These are phyloP conservation scores for Leptatherina wallacei DNA, from an alignment of 2,797 vertebrate species.

Conservation along the genomic window DNA sequence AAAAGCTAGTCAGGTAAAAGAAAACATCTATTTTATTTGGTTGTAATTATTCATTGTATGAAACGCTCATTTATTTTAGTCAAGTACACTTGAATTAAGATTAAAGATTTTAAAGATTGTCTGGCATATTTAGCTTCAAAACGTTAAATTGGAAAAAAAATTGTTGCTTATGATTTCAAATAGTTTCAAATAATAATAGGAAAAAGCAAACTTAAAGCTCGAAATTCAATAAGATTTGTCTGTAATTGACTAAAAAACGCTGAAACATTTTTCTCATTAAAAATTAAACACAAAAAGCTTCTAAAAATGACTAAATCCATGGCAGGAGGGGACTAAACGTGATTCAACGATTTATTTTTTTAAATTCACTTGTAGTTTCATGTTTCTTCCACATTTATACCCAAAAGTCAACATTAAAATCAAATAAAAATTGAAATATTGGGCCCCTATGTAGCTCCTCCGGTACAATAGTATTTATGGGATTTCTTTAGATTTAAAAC, in stretches of 20 bases:
- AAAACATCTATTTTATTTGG: background rate
- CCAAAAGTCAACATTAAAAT: background rate
- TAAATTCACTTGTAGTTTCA: background rate
- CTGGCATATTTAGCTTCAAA: no score
- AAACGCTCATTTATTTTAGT: background rate
- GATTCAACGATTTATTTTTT: background rate
- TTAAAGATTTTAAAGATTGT: no score
- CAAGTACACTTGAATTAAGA: no score
- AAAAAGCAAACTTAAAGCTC: background rate
- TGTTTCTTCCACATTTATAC: slow-evolving; percentile 4
- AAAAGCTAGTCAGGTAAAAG: background rate
- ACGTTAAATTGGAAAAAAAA: no score
- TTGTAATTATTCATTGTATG: no score
- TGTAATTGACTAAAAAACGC: no score
- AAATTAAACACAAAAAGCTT: no score
- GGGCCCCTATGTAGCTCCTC: no score
- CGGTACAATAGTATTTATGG: no score
- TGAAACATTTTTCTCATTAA: background rate
- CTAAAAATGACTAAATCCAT: background rate
- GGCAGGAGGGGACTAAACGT: background rate
- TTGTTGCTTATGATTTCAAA: no score
- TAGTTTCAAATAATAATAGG: no score
- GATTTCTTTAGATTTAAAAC: background rate
- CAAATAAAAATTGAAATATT: background rate
- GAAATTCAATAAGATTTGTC: background rate